These are phyloP conservation scores for Bujurquina vittata DNA, from an alignment of 2,113 vertebrate genomes.

Conservation along the genomic window DNA sequence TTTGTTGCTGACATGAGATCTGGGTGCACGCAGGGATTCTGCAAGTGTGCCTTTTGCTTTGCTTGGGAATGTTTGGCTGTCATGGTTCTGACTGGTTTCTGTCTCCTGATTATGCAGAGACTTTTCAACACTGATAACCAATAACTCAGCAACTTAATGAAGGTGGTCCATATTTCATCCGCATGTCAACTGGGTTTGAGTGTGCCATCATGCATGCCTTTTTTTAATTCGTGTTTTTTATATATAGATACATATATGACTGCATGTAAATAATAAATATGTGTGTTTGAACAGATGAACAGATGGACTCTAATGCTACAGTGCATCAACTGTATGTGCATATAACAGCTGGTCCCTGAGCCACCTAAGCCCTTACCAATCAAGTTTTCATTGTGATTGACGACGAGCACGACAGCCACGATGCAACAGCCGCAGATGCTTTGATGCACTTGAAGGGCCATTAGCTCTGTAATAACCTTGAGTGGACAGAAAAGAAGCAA, in stretches of 20 bases:
- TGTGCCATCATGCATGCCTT: neutral
- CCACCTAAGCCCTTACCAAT: conserved; percentile 25
- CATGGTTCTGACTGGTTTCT: conserved; percentile 27
- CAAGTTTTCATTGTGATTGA: conserved; percentile 29
- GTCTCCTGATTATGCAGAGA: conserved; percentile 29
- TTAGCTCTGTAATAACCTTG: conserved; percentile 19
- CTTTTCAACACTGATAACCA: conserved; percentile 30
- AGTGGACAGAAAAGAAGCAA: conserved; percentile 27
- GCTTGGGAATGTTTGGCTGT: neutral
- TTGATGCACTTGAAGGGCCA: neutral
- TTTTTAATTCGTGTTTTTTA: neutral
- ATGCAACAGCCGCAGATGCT: conserved; percentile 13
- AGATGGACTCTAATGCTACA: neutral
- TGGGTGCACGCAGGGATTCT: neutral
- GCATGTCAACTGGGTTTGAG: neutral
- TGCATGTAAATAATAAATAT: neutral
- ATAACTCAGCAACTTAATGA: conserved; percentile 22
- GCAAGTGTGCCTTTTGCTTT: neutral
- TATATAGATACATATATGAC: neutral
- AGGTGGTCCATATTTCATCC: conserved; percentile 12
- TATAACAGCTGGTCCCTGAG: neutral
- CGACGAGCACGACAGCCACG: neutral
- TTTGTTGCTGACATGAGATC: neutral
- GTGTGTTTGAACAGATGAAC: neutral
- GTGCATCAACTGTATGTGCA: neutral